Conservation (phyloP, 2,113 vertebrate species). For the Hepsetus odoe region DNA sequence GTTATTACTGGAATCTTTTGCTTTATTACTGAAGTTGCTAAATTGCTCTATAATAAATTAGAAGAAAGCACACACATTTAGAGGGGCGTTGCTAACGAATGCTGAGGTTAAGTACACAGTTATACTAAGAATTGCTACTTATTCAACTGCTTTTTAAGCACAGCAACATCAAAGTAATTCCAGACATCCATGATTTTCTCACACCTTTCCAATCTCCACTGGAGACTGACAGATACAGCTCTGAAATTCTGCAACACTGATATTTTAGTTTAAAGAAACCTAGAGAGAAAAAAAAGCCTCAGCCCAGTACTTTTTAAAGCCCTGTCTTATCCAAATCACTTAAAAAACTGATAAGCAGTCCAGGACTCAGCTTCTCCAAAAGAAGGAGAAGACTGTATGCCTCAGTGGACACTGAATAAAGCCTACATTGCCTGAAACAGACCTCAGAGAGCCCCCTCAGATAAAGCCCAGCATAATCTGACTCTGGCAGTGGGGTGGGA, state of each 20-base stretch:
- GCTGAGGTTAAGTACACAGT: neutral
- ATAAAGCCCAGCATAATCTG: constrained; percentile 39
- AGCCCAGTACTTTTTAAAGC: neutral
- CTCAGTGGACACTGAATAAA: neutral
- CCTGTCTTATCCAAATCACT: neutral
- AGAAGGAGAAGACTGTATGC: neutral
- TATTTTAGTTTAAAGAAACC: neutral
- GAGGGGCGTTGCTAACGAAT: neutral
- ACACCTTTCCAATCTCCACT: neutral
- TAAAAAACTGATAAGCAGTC: neutral
- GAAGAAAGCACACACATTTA: neutral
- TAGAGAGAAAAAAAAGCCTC: neutral
- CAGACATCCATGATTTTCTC: neutral
- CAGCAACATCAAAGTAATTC: neutral
- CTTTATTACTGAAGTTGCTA: neutral
- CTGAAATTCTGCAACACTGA: neutral
- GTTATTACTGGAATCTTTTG: neutral
- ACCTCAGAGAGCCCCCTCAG: constrained; percentile 15
- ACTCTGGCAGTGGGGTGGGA: neutral
- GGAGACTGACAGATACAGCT: neutral
- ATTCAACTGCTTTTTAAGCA: neutral
- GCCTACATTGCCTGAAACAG: neutral
- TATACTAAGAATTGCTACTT: neutral
- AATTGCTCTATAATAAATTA: neutral
- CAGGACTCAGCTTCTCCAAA: neutral